Base-by-base conservation (phyloP, 2,797 vertebrate genomes). In the Galagoides demidoff region DNA sequence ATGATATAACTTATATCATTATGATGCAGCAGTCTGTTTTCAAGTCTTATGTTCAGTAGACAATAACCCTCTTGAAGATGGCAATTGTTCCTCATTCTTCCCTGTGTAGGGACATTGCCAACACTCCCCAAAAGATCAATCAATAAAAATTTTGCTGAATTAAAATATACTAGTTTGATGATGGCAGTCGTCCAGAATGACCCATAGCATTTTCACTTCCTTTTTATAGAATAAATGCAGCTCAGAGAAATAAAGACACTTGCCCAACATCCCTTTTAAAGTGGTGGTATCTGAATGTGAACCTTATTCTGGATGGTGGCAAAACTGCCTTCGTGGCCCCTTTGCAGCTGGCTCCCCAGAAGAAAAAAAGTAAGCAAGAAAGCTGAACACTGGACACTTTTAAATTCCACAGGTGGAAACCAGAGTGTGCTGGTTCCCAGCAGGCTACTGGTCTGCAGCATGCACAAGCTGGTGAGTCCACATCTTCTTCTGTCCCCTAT, bases 341-440 rank as follows among this genome's bases (percentile, higher is more conserved):
- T 85, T 43, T 87, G 37, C 34, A 66, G 31, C 70, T 43, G 13
- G 29, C 37, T 94, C 88, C 39, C n/a, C 49, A 45, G 57, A 74
- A 76, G 94, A 86, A 84, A 29, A 11, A 11, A 57, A 17, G 37
- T 52, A 63, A 95, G 73, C 45, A 94, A 91, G 43, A 83, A 63
- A 22, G 85, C 45, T 8, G 78, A 89, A 70, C n/a, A 14, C 45
- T 19, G 39, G 64, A 66, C 14, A 11, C 10, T 57, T 59, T 22
- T 61, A 29, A 66, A 68, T 39, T 43, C 9, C 16, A 70, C 64
- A 92, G 19, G 70, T 19, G n/a, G 45, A 37, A 63, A 22, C 29
- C 52, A 70, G 43, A 19, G 17, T 22, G 20, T 23, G 63, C 52
- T 57, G 19, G 43, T 16, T 5, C 2, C 76, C 4, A n/a, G 31